Conservation (phyloP, 2,888 invertebrate species). For the Cosmia pyralina region DNA sequence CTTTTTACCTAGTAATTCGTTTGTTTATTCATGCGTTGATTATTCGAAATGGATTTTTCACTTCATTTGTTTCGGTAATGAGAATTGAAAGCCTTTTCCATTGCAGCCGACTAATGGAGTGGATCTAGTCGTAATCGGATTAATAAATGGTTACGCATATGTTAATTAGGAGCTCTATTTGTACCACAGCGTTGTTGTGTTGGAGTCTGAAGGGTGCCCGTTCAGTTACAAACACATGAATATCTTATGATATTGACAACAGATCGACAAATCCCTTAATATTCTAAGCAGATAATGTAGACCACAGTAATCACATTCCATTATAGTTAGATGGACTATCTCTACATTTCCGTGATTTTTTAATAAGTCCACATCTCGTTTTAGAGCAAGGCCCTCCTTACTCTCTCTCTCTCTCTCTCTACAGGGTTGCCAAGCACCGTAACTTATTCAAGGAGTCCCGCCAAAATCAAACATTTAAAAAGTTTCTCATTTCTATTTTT, state of each 20-base stretch:
- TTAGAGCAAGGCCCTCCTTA: not conserved
- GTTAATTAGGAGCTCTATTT: conserved; percentile 29
- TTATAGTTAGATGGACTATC: too few species aligned
- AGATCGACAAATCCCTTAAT: not conserved
- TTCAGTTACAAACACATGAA: not conserved
- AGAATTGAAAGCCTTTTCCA: conserved; percentile 21
- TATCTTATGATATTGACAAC: not conserved
- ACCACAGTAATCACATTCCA: not conserved
- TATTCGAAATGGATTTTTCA: conserved; percentile 30
- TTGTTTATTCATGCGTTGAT: conserved; percentile 17
- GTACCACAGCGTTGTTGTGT: not conserved
- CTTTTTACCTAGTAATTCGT: conserved; percentile 4
- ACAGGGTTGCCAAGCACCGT: not conserved
- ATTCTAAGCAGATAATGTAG: not conserved
- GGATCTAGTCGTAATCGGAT: conserved; percentile 22
- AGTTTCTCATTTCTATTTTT: not conserved
- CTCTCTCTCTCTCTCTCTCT: not conserved
- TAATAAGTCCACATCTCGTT: too few species aligned
- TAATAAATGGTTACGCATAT: conserved; percentile 21
- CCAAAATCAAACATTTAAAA: not conserved
- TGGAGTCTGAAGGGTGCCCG: not conserved
- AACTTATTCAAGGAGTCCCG: not conserved
- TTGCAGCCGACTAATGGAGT: conserved; percentile 15
- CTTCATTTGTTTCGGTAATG: conserved; percentile 50
- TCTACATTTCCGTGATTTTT: not conserved